Percentiles rank a stretch among this genome's conserved stretches.
These are phyloP conservation scores for Tragulus kanchil DNA, from an alignment of 2,113 vertebrate species.

Conservation along the genomic window DNA sequence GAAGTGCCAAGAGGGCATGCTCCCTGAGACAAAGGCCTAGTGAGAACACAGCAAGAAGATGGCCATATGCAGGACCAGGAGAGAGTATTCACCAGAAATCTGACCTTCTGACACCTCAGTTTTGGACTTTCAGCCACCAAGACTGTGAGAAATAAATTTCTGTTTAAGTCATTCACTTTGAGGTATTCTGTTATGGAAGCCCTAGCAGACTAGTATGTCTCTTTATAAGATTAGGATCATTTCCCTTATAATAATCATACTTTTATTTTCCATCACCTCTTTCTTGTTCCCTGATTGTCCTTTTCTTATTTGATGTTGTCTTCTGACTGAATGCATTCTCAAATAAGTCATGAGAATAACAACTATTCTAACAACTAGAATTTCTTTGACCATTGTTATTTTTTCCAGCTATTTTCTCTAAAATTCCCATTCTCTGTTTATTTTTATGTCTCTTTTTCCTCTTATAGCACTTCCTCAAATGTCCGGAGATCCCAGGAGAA, in stretches of 20 bases:
- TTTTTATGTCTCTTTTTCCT: constrained; percentile 7
- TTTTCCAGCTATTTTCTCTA: constrained; percentile 6
- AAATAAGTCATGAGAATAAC: background rate
- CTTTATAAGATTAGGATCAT: background rate
- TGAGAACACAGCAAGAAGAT: background rate
- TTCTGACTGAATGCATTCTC: background rate
- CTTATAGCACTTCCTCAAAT: background rate
- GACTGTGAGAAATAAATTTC: background rate
- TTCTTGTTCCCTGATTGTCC: background rate
- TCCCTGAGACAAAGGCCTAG: background rate
- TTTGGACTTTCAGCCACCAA: background rate
- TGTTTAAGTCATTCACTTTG: background rate
- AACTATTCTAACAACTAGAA: background rate
- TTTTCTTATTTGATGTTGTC: background rate
- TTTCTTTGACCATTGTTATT: background rate
- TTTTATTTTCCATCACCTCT: background rate
- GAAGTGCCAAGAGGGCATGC: background rate
- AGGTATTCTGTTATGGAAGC: background rate
- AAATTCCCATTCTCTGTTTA: background rate
- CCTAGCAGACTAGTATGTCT: background rate
- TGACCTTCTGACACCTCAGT: background rate
- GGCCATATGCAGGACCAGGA: background rate
- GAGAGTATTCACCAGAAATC: background rate
- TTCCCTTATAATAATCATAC: background rate
- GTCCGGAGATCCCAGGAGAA: background rate